These are phyloP conservation scores for Pogoniulus pusillus DNA, from an alignment of 2,797 vertebrate genomes.

Conservation along the genomic window DNA sequence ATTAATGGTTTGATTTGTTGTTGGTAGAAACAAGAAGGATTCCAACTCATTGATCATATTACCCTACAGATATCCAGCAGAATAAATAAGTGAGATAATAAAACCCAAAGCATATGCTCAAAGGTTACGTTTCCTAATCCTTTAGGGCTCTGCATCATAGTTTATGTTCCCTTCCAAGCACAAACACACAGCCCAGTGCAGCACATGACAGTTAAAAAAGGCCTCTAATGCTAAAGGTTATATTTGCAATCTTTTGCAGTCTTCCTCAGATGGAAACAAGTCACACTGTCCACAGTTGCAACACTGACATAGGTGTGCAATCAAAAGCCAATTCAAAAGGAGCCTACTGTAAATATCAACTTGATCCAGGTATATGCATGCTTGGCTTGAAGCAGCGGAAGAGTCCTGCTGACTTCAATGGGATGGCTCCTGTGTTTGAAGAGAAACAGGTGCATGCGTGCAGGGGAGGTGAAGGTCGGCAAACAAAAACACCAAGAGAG, in stretches of 20 bases:
- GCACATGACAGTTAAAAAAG: slow-evolving; percentile 22
- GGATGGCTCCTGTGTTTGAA: neutral
- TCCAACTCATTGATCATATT: slow-evolving; percentile 62
- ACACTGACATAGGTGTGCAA: slow-evolving; percentile 22
- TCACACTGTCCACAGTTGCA: neutral
- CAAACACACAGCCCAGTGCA: neutral
- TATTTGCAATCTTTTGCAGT: slow-evolving; percentile 39
- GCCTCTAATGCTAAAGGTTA: slow-evolving; percentile 43
- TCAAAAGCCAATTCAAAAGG: slow-evolving; percentile 60
- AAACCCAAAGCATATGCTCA: neutral
- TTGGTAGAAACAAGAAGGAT: slow-evolving; percentile 62
- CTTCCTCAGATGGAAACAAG: slow-evolving; percentile 16
- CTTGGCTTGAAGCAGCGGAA: neutral
- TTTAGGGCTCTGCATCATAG: slow-evolving; percentile 4
- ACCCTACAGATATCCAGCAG: slow-evolving; percentile 44
- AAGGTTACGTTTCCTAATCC: slow-evolving; percentile 5
- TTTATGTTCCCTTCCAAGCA: slow-evolving; percentile 10
- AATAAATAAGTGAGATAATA: slow-evolving; percentile 36
- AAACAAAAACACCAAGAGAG: neutral
- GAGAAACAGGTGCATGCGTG: neutral
- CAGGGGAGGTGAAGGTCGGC: neutral
- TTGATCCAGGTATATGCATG: slow-evolving; percentile 35
- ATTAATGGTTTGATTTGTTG: slow-evolving; percentile 76
- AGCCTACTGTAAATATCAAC: slow-evolving; percentile 45
- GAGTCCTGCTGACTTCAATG: slow-evolving; percentile 27